Evolutionary conservation across 2,797 vertebrate species (phyloP), one percentile per base, ranked within the genome.

Genomic region (Lindbergichthys nudifrons): DNA sequence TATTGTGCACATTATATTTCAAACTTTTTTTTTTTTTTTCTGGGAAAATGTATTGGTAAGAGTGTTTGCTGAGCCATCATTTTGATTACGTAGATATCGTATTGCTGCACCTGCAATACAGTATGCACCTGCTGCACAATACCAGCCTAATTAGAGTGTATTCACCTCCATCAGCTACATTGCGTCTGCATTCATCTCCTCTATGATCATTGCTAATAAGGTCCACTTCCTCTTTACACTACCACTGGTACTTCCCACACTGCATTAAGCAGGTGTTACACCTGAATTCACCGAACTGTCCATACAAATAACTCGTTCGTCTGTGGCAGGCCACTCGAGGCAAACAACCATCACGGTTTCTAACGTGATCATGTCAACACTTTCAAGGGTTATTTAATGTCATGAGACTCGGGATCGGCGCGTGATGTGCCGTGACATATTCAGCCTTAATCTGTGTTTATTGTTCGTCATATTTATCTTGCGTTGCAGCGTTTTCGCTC

Each of bases 381-480:
- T 88, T 89, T 72, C 69, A 82, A 88, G 91, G 89, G 92, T 91
- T 90, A 90, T 86, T 93, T 88, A 86, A 92, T 92, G 92, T 92
- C 89, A 89, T 79, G 92, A 92, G 92, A 89, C 90, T 88, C 15
- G 57, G 88, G 84, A 84, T 89, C 72, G 82, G 85, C 58, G 66
- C 56, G 30, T 92, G 90, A 92, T 91, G 84, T 58, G 70, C 88
- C 85, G 85, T 92, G 91, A 89, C 91, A 84, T 83, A 91, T 93
- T 92, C 92, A 88, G 91, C 92, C 89, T 92, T 91, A 92, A 93
- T 93, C 92, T 92, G 78, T 77, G 87, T 86, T 91, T 89, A 94
- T 92, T 93, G 92, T 93, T 93, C 92, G 68, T 91, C 89, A 81
- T 89, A 91, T 93, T 93, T 93, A 93, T 92, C 92, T 93, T 88